Conservation (phyloP, 2,888 invertebrate species). For the Hermaeophaga mercurialis region DNA sequence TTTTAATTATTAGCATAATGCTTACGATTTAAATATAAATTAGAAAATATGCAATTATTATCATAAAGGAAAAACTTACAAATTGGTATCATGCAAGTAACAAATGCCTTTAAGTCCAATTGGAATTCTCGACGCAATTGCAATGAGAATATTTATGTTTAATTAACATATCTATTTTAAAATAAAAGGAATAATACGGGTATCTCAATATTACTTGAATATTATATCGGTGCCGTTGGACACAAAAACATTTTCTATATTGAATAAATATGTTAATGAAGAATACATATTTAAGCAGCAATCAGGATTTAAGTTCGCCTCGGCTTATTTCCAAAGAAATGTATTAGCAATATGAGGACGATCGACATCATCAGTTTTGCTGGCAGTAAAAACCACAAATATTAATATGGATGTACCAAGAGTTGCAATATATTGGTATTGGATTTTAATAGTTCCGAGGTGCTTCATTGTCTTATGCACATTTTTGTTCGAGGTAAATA, state of each 20-base stretch:
- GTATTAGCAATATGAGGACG: not conserved
- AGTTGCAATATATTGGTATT: no score
- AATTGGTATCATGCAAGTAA: slow-evolving; percentile 25
- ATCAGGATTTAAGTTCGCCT: slow-evolving; percentile 2
- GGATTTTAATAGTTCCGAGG: no score
- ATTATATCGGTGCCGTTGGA: slow-evolving; percentile 32
- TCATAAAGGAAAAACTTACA: slow-evolving; percentile 34
- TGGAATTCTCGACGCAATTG: slow-evolving; percentile 34
- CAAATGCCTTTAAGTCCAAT: slow-evolving; percentile 25
- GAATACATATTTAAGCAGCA: slow-evolving; percentile 20
- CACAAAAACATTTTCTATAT: slow-evolving; percentile 26
- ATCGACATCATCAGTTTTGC: not conserved
- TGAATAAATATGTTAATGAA: slow-evolving; percentile 32
- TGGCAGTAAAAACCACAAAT: not conserved
- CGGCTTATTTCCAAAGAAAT: slow-evolving; percentile 2
- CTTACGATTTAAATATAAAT: slow-evolving; percentile 31
- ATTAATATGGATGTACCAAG: no score
- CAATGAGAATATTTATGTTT: slow-evolving; percentile 36
- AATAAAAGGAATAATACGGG: slow-evolving; percentile 36
- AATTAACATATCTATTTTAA: slow-evolving; percentile 36
- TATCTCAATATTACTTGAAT: slow-evolving; percentile 33
- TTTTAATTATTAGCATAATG: slow-evolving; percentile 16
- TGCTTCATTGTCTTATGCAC: no score
- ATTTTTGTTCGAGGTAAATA: no score
- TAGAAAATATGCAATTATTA: slow-evolving; percentile 32